Base-by-base conservation (phyloP, 1,140 invertebrate species). In the Trichomalopsis sarcophagae region DNA sequence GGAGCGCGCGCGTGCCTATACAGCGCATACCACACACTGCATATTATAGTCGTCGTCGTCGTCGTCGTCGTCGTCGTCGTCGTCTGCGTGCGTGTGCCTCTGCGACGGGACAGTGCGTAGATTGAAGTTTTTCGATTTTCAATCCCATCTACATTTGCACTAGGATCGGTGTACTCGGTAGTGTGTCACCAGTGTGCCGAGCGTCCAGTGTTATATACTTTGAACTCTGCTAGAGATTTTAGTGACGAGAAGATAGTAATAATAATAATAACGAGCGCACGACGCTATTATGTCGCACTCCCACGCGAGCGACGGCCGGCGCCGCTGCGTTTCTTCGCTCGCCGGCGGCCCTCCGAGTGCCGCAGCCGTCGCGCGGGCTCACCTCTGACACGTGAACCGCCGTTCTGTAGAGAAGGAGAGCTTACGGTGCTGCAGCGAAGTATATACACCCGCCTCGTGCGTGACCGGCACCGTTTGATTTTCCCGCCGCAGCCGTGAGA, bases 241-340 rank as follows among this genome's bases (percentile, higher is more conserved):
- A 36, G 33, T 36, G 33, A 3, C 33, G 5, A 44, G 40, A 44
- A 44, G 40, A 44, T 44, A 44, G 9, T 10, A 44, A 44, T 10
- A 44, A 44, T 44, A 44, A 44, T 44, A 44, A 44, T 44, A 44
- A 85, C 76, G 27, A 30, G 27, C 27, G 21, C 74, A 47, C 76
- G 81, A 66, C 87, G 86, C 86, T 88, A 89, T 91, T 92, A 92
- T 92, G 91, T 91, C 90, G 91, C 88, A 90, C 89, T 91, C 90
- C 90, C 91, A 91, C 90, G 89, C 91, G 88, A 90, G 87, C 89
- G 89, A 89, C 89, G 89, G 86, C 79, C 83, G 83, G 78, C 83
- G 85, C 80, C 74, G 85, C 80, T 81, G 85, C 77, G 77, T 62
- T 33, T 40, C 33, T 62, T n/a, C 21, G 55, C 55, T 62, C 50